Conservation (phyloP, 2,888 invertebrate species). For the Xestia xanthographa region DNA sequence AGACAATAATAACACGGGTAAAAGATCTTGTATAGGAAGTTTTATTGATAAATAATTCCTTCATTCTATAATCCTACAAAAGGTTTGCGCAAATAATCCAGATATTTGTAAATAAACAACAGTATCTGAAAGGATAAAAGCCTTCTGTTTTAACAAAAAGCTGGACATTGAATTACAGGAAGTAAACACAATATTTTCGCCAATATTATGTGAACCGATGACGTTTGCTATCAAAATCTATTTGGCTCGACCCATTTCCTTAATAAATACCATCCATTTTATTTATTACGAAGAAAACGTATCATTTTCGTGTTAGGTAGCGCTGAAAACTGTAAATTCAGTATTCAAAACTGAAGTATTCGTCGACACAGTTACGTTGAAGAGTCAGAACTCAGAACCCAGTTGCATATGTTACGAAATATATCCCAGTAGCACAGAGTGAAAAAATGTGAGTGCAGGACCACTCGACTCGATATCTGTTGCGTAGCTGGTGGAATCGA, state of each 20-base stretch:
- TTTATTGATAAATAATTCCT: slow-evolving; percentile 19
- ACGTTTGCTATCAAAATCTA: slow-evolving; percentile 27
- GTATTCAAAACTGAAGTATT: slow-evolving; percentile 38
- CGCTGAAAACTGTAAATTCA: slow-evolving; percentile 29
- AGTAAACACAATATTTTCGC: slow-evolving; percentile 9
- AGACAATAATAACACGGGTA: slow-evolving; percentile 10
- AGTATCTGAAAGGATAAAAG: slow-evolving; percentile 13
- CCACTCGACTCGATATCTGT: slow-evolving; percentile 73
- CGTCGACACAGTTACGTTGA: slow-evolving; percentile 37
- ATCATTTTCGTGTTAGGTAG: slow-evolving; percentile 13
- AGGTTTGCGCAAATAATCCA: slow-evolving; percentile 17
- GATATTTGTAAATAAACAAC: slow-evolving; percentile 16
- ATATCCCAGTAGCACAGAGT: slow-evolving; percentile 35
- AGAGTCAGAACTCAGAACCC: slow-evolving; percentile 22
- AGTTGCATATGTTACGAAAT: slow-evolving; percentile 39
- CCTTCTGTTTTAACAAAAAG: slow-evolving; percentile 19
- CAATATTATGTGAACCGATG: slow-evolving; percentile 15
- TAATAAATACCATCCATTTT: slow-evolving; percentile 12
- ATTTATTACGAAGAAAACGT: slow-evolving; percentile 10
- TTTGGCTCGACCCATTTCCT: slow-evolving; percentile 17
- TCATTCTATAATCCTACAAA: slow-evolving; percentile 5
- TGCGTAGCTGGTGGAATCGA: slow-evolving; percentile 79
- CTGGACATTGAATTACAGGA: background rate
- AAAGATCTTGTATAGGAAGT: slow-evolving; percentile 14
- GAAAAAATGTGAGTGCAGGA: slow-evolving; percentile 69